Conservation (phyloP, 2,797 vertebrate genomes). For the Xenopus petersii region DNA sequence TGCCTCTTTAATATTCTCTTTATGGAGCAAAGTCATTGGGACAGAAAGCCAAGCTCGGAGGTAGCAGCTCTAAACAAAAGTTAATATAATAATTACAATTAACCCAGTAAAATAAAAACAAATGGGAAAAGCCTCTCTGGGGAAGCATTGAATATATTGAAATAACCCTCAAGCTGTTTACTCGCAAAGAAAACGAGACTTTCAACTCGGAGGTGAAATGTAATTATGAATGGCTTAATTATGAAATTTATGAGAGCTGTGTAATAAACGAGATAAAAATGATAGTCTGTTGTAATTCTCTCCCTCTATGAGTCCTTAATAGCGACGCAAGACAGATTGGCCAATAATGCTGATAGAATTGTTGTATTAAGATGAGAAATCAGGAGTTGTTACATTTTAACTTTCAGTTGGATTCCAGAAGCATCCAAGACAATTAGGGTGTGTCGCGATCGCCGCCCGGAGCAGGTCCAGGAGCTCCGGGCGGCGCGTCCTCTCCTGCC, state of each 20-base stretch:
- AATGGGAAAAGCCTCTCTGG: slow-evolving; percentile 9
- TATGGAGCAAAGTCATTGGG: slow-evolving; percentile 17
- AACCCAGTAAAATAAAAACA: slow-evolving; percentile 16
- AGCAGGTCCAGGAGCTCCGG: too few species aligned
- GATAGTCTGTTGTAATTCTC: slow-evolving; percentile 28
- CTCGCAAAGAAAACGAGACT: slow-evolving; percentile 17
- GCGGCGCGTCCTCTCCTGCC: too few species aligned
- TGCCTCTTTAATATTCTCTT: slow-evolving; percentile 23
- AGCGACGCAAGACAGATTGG: background rate
- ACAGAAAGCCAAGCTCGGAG: slow-evolving; percentile 17
- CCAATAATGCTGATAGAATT: background rate
- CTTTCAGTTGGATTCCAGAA: too few species aligned
- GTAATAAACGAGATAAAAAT: slow-evolving; percentile 18
- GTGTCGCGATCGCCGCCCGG: too few species aligned
- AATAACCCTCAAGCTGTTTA: slow-evolving; percentile 41
- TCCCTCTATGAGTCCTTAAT: slow-evolving; percentile 1
- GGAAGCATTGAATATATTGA: background rate
- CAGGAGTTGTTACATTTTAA: too few species aligned
- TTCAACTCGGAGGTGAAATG: slow-evolving; percentile 36
- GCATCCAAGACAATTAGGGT: too few species aligned
- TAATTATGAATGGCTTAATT: slow-evolving; percentile 46
- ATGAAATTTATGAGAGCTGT: slow-evolving; percentile 15
- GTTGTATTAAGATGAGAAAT: too few species aligned
- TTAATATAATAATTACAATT: slow-evolving; percentile 42
- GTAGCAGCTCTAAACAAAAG: slow-evolving; percentile 8